Base-by-base conservation (phyloP, 2,797 vertebrate genomes). In the Sphenopsis melanotis region DNA sequence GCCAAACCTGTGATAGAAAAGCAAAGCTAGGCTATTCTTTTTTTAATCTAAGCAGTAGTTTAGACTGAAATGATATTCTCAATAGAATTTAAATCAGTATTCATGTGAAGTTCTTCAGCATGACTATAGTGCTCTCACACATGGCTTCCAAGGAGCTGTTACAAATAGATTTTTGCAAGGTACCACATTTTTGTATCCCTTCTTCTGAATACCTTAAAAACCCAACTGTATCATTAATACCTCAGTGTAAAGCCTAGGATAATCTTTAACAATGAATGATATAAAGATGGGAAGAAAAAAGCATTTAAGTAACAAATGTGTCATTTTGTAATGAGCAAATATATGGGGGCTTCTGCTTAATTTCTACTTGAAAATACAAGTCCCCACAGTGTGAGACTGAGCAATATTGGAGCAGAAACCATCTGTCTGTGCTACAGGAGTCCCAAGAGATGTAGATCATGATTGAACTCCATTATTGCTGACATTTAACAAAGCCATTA, bases 401-500 rank as follows among this genome's bases (percentile, higher is more conserved):
- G 52, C 17, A 94, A 74, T 52, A 76, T 0, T 69, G 47, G 59
- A 84, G 30, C 22, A 72, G 64, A 87, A 87, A 61, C 44, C 55
- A 89, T 82, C 86, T 91, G 27, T 71, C 83, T 87, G 5, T 91
- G 52, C 50, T 82, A 50, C 36, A 79, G 30, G 47, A 89, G 61
- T 89, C 50, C 55, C 26, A 3, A 47, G 87, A 89, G 71, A 83
- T 32, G 75, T 34, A 91, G 84, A 85, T 90, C 71, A 60, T 56
- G 85, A 91, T 27, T 77, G 83, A 81, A 80, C 49, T 91, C 79
- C 61, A 60, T 93, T 89, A 93, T 7, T 83, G 68, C 72, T 88
- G 87, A 91, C 76, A 87, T 87, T 93, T 87, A 78, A 85, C 60
- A 94, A 74, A 87, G 79, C 56, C 60, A 66, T 94, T 93, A 85